A percentile compares a stretch with the other conserved stretches of the same genome.
These are phyloP conservation scores for Chironomus tentans DNA, from an alignment of 2,888 invertebrate genomes.

Conservation along the genomic window DNA sequence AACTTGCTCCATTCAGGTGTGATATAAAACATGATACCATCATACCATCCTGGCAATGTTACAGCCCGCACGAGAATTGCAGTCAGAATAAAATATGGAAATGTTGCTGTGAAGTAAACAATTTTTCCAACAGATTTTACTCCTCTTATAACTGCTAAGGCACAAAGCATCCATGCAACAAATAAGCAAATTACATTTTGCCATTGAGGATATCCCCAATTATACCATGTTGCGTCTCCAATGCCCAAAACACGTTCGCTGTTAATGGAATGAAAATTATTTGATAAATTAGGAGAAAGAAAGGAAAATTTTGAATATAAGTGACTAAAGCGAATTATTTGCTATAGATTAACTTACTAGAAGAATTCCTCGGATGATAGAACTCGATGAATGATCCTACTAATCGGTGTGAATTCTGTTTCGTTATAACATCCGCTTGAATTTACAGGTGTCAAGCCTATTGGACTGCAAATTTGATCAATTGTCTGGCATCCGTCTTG, in stretches of 20 bases:
- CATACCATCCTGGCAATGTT: constrained; percentile 57
- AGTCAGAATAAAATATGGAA: constrained; percentile 61
- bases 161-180: constrained; percentile 73
- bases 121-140: constrained; percentile 87
- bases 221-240: constrained; percentile 46
- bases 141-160: constrained; percentile 78
- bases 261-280: neutral
- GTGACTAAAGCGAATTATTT: no score
- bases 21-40: constrained; percentile 65
- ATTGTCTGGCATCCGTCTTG: constrained; percentile 30
- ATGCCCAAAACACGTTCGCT: neutral
- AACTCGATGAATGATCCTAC: constrained; percentile 46
- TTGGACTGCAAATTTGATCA: neutral
- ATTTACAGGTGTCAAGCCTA: constrained; percentile 41
- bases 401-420: constrained; percentile 42
- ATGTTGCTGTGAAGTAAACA: constrained; percentile 64
- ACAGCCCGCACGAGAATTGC: constrained; percentile 54
- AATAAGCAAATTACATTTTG: constrained; percentile 70
- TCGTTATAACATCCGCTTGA: constrained; percentile 44
- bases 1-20: constrained; percentile 62
- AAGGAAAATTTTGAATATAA: no score
- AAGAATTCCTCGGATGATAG: constrained; percentile 59
- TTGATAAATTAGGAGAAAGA: no score
- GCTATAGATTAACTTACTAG: constrained; percentile 44
- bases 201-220: constrained; percentile 70